Evolutionary conservation across 1,140 invertebrate genomes (phyloP).

Genomic region (Tetragnatha versicolor): DNA sequence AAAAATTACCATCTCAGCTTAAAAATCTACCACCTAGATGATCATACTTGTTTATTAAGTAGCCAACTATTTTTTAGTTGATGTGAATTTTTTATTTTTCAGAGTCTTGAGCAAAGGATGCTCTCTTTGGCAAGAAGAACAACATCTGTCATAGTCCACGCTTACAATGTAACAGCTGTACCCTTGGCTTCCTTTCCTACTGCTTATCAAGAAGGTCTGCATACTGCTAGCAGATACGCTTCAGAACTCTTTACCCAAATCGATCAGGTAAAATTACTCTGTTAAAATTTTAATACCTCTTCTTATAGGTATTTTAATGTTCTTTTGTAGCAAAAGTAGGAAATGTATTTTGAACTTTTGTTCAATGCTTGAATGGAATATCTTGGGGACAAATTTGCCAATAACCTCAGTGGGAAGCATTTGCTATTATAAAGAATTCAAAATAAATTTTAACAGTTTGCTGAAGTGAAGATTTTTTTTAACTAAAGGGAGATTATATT

Average conservation of each 20-base stretch:
- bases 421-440: neutral
- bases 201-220: slow-evolving; percentile 23
- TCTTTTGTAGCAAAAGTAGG: neutral
- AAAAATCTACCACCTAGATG: no score
- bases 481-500: no score
- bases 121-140: slow-evolving; percentile 37
- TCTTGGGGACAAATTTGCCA: no score
- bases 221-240: slow-evolving; percentile 31
- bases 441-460: neutral
- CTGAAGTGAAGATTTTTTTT: no score
- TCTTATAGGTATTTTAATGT: neutral
- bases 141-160: slow-evolving; percentile 35
- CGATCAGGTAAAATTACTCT: slow-evolving; percentile 32
- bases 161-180: slow-evolving; percentile 18
- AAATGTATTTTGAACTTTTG: neutral
- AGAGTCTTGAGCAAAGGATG: slow-evolving; percentile 47
- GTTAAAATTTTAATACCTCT: neutral
- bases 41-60: no score
- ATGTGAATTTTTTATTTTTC: neutral
- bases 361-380: no score
- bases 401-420: no score
- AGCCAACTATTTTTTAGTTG: no score
- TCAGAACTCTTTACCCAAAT: slow-evolving; percentile 35
- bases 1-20: no score
- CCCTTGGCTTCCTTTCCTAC: neutral